Conservation (phyloP, 2,797 vertebrate species). For the Novumbra hubbsi region DNA sequence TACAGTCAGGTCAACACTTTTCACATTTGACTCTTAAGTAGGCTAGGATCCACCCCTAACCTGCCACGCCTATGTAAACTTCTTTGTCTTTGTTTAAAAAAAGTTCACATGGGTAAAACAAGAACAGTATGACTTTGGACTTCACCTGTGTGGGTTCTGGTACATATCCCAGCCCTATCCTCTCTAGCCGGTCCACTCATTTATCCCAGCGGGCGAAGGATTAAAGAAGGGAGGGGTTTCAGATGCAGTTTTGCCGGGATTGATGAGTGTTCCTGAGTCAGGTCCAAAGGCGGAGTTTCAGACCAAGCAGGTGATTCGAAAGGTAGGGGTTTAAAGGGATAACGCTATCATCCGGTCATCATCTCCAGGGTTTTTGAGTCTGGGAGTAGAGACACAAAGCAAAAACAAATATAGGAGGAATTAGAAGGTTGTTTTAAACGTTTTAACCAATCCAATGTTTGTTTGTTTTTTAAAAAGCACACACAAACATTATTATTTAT, state of each 20-base stretch:
- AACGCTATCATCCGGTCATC: conserved; percentile 18
- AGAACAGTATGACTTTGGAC: background rate
- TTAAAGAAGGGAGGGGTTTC: conserved; percentile 46
- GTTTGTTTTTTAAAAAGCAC: too few relatives aligned
- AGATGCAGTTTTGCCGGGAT: conserved; percentile 39
- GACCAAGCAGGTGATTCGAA: conserved; percentile 38
- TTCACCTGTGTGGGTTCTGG: conserved; percentile 80
- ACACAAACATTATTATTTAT: too few relatives aligned
- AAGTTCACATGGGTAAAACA: background rate
- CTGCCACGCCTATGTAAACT: background rate
- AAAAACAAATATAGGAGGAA: background rate
- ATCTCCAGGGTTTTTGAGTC: conserved; percentile 57
- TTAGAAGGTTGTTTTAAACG: background rate
- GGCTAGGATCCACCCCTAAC: background rate
- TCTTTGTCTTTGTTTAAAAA: background rate
- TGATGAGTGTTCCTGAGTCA: conserved; percentile 16
- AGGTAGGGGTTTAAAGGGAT: conserved; percentile 41
- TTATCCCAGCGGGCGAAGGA: conserved; percentile 68
- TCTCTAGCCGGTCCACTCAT: conserved; percentile 73
- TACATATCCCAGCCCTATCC: conserved; percentile 74
- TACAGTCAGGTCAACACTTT: background rate
- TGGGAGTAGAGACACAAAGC: conserved; percentile 29
- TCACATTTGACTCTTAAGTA: too few relatives aligned
- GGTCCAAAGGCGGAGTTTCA: conserved; percentile 27
- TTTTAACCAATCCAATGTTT: background rate